Conservation (phyloP, 1,140 invertebrate genomes). For the Gerris buenoi region DNA sequence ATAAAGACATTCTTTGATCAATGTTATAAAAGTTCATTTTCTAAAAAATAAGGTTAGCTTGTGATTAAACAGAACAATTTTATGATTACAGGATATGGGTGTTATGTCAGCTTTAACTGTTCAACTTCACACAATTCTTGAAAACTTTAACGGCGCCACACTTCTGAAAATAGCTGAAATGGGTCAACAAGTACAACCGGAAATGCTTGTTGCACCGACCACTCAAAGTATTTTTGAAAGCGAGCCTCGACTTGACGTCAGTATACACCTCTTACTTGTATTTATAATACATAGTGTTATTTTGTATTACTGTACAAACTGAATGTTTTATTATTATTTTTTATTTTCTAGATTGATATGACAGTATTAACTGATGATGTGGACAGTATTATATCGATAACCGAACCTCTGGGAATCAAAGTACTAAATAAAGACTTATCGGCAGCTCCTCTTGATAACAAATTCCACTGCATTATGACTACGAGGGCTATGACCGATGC, state of each 20-base stretch:
- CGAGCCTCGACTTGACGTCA: conserved; percentile 47
- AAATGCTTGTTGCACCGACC: conserved; percentile 41
- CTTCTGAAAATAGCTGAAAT: conserved; percentile 68
- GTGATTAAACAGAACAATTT: too few species aligned
- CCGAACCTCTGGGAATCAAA: conserved; percentile 41
- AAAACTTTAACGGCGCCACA: conserved; percentile 55
- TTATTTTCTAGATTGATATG: conserved; percentile 27
- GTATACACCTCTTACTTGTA: too few species aligned
- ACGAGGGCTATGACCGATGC: conserved; percentile 35
- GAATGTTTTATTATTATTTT: neutral
- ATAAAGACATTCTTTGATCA: too few species aligned
- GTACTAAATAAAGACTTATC: conserved; percentile 37
- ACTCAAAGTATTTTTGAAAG: conserved; percentile 43
- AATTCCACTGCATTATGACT: conserved; percentile 47
- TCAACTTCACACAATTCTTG: conserved; percentile 53
- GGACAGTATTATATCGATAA: conserved; percentile 30
- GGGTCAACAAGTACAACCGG: conserved; percentile 42
- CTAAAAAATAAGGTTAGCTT: too few species aligned
- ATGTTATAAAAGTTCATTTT: too few species aligned
- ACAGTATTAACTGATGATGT: conserved; percentile 27
- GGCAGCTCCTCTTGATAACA: conserved; percentile 37
- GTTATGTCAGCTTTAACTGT: conserved; percentile 32
- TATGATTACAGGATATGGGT: neutral
- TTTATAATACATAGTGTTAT: neutral
- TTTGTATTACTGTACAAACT: neutral